These are phyloP conservation scores for Nemotelus nigrinus DNA, from an alignment of 2,888 invertebrate species.

Conservation along the genomic window DNA sequence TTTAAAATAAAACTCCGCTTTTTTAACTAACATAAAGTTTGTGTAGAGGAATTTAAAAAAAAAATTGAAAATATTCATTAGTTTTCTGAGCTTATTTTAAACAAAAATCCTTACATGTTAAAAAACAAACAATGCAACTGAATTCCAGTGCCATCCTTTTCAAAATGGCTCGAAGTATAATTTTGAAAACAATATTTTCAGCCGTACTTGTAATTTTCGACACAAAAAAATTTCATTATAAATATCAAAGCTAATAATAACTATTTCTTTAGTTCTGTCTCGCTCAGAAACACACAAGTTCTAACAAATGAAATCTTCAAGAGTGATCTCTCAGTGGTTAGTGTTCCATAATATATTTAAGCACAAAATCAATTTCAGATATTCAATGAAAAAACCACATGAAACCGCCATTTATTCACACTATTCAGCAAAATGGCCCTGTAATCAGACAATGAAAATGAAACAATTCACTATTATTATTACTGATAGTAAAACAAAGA, in stretches of 20 bases:
- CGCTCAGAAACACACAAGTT: constrained; percentile 25
- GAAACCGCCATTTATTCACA: no score
- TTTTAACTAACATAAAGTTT: not conserved
- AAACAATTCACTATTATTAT: no score
- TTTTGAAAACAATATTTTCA: not conserved
- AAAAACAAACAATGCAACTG: not conserved
- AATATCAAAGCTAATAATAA: not conserved
- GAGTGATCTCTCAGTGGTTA: constrained; percentile 49
- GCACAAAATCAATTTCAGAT: not conserved
- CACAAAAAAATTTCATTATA: not conserved
- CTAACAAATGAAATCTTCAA: constrained; percentile 22
- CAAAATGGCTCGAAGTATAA: not conserved
- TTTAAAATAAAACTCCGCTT: not conserved
- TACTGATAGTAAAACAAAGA: not conserved
- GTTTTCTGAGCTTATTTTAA: no score
- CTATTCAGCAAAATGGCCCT: no score
- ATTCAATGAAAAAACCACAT: no score
- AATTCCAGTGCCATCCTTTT: not conserved
- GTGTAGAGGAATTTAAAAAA: no score
- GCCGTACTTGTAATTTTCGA: not conserved
- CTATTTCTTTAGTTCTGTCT: not conserved
- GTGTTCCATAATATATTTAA: constrained; percentile 43
- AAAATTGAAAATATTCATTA: no score
- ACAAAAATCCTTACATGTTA: no score
- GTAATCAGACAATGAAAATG: no score